Evolutionary conservation across 2,888 invertebrate species (phyloP).

Genomic region (Drosophila kambysellisi): DNA sequence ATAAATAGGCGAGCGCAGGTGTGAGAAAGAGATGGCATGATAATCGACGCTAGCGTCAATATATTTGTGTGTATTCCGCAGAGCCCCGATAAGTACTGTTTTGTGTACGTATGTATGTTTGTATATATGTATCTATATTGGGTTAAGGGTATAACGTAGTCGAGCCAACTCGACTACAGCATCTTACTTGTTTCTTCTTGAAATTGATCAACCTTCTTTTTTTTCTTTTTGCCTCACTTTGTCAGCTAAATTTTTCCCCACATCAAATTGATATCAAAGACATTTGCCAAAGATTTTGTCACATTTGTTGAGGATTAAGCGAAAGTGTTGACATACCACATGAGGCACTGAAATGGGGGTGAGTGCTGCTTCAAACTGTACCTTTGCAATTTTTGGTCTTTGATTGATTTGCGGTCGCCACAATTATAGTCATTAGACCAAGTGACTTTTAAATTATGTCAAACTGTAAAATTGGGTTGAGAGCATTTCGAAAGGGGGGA

Average conservation of each 20-base stretch:
- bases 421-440: slow-evolving; percentile 52
- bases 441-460: slow-evolving; percentile 57
- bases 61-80: no score
- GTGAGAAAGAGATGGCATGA: no score
- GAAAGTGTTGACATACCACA: slow-evolving; percentile 25
- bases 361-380: background rate
- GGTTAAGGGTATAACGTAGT: no score
- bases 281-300: slow-evolving; percentile 56
- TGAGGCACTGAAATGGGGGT: background rate
- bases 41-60: no score
- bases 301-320: slow-evolving; percentile 42
- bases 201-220: slow-evolving; percentile 11
- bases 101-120: no score
- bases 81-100: no score
- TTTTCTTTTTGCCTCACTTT: slow-evolving; percentile 8
- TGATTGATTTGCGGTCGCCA: slow-evolving; percentile 40
- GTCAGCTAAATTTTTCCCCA: slow-evolving; percentile 16
- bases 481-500: background rate
- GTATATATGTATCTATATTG: no score
- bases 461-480: slow-evolving; percentile 31
- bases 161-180: no score
- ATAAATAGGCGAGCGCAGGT: no score
- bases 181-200: background rate
- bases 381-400: slow-evolving; percentile 12
- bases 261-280: slow-evolving; percentile 24